Evolutionary conservation across 2,113 vertebrate species (phyloP).

Genomic region (Sardina pilchardus): DNA sequence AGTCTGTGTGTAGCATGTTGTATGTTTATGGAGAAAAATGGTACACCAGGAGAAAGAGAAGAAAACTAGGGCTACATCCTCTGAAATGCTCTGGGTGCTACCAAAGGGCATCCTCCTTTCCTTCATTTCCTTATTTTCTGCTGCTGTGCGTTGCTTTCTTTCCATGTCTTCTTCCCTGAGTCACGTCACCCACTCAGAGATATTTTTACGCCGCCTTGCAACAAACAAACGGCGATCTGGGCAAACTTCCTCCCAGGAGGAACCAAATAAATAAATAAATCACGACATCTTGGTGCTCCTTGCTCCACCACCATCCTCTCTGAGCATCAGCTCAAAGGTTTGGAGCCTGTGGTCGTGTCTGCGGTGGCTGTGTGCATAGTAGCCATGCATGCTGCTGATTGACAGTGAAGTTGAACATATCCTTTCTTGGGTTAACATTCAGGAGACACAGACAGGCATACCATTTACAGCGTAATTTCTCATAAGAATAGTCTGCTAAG

Average conservation of each 20-base stretch:
- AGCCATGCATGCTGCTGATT: too few species aligned
- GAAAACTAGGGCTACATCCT: background rate
- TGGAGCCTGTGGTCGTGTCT: background rate
- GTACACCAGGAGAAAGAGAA: background rate
- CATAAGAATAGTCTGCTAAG: background rate
- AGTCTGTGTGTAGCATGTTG: background rate
- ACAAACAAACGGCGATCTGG: background rate
- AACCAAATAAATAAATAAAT: too few species aligned
- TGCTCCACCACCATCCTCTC: background rate
- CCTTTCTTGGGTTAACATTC: background rate
- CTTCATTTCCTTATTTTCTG: background rate
- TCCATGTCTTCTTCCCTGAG: background rate
- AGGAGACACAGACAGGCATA: background rate
- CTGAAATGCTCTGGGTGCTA: background rate
- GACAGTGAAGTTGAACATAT: background rate
- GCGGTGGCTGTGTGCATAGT: background rate
- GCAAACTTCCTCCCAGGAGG: background rate
- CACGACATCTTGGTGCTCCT: background rate
- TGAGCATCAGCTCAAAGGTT: background rate
- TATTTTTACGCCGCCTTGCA: background rate
- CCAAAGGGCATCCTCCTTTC: background rate
- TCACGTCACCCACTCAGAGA: background rate
- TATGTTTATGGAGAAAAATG: background rate
- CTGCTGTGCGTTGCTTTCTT: background rate
- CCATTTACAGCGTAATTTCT: background rate